Evolutionary conservation across 2,797 vertebrate species (phyloP), one percentile per base, ranked within the genome.

Genomic region (Enoplosus armatus): DNA sequence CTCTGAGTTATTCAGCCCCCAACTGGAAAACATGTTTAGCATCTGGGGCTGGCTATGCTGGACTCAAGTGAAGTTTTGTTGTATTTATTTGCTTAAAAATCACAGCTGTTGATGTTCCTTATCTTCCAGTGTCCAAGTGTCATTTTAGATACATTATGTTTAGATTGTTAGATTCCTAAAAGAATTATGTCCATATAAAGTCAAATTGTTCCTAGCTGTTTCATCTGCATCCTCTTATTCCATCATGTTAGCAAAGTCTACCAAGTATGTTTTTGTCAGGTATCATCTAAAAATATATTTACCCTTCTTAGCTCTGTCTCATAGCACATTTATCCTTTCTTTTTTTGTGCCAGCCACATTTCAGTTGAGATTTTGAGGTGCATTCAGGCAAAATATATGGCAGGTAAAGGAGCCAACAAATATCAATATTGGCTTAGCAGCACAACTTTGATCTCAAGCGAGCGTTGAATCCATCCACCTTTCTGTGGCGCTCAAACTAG

Each of bases 1-100:
- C 87, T 75, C 37, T 22, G 24, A 84, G 75, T 80, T 89, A 76
- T 91, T 90, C 76, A 87, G 84, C 75, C 78, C 69, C 80, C 68
- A 79, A 90, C 85, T 92, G 87, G 86, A 92, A 90, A 92, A 89
- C 89, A 93, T 92, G 84, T 89, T 83, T 63, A 85, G 80, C 87
- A 90, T 94, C 90, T 92, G 87, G 84, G 84, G 18, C 77, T 82
- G 74, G 60, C 60, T 89, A 62, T 83, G 76, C 72, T 82, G 60
- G 60, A 89, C 31, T 78, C 66, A 56, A 84, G 71, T 83, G 79
- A 84, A 81, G 75, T 76, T 82, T 80, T 81, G 47, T 85, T 90
- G 70, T 87, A 84, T 92, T 93, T 89, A 86, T 92, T 93, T 90
- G 60, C 73, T 85, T 66, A 60, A 84, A 85, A 84, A 65, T 83